Evolutionary conservation across 2,113 vertebrate genomes (phyloP).

Genomic region (rabbit (Oryctolagus cuniculus)): DNA sequence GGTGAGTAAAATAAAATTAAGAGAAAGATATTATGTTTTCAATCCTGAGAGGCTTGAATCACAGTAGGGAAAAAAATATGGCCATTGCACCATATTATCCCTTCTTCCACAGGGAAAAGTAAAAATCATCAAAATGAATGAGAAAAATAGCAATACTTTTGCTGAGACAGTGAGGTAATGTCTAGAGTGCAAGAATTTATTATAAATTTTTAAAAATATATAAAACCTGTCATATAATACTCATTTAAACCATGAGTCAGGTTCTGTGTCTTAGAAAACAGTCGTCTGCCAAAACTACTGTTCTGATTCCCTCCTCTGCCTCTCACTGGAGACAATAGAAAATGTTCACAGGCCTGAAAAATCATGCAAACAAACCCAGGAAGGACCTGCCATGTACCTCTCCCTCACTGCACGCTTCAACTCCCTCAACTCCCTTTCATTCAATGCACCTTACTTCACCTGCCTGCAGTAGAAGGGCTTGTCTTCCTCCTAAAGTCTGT

Average conservation of each 20-base stretch:
- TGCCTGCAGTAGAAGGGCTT: background rate
- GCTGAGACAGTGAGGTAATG: slow-evolving; percentile 38
- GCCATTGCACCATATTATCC: background rate
- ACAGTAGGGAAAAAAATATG: background rate
- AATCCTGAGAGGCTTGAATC: slow-evolving; percentile 5
- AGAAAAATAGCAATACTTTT: background rate
- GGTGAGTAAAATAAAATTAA: background rate
- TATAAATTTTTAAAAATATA: slow-evolving; percentile 40
- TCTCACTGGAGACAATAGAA: background rate
- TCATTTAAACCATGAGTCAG: background rate
- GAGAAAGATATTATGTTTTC: background rate
- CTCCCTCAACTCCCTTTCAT: background rate
- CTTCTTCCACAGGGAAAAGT: background rate
- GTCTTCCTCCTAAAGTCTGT: background rate
- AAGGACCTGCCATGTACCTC: background rate
- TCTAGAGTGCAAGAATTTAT: slow-evolving; percentile 50
- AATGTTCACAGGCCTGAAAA: background rate
- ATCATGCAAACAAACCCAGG: background rate
- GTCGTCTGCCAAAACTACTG: background rate
- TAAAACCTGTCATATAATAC: background rate
- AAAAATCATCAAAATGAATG: background rate
- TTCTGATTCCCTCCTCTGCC: background rate
- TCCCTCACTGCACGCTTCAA: background rate
- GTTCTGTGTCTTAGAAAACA: background rate
- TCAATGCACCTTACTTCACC: background rate